Evolutionary conservation across 2,888 invertebrate genomes (phyloP), one percentile per base, ranked within the genome.

Genomic region (Chloroclysta siterata): DNA sequence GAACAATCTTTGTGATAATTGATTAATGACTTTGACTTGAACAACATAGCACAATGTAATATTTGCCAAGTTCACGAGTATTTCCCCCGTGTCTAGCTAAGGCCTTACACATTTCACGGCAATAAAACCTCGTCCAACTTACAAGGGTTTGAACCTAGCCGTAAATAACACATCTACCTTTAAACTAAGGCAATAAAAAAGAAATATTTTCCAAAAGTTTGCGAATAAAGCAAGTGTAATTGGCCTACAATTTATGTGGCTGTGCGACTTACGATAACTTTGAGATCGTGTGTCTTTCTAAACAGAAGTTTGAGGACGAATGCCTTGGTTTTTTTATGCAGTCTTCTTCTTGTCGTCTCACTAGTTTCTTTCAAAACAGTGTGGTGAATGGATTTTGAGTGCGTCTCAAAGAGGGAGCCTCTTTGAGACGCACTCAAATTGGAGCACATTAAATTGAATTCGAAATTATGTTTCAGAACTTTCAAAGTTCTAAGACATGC

Each of bases 121-220:
- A 69, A 72, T 72, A 74, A 72, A 73, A 73, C 62, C 69, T 60
- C 41, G 63, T 68, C 63, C 50, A 69, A 71, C 59, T 69, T 69
- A 71, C 57, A 72, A 74, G 72, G 70, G 70, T 55, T 71, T 66
- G 69, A 78, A 77, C 77, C 64, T 60, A 66, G 70, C 75, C 71
- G 78, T 83, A 84, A 85, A 81, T 83, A 81, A 77, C 80, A 82
- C 59, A 64, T 60, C 66, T 51, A 84, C 87, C 88, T 87, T 84
- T 87, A 87, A 87, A 87, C 85, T 86, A 86, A 77, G 80, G 81
- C 78, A 80, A 87, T 87, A 87, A 87, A 87, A 87, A 87, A 84
- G 87, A 87, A 82, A 84, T 87, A 87, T 87, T 81, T 73, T 74
- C 68, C 47, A 72, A 73, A 85, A 87, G 69, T 84, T 86, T 44